phyloP scores from a whole-genome alignment of 2,113 vertebrate genomes.

The Dunckerocampus dactyliophorus region DNA sequence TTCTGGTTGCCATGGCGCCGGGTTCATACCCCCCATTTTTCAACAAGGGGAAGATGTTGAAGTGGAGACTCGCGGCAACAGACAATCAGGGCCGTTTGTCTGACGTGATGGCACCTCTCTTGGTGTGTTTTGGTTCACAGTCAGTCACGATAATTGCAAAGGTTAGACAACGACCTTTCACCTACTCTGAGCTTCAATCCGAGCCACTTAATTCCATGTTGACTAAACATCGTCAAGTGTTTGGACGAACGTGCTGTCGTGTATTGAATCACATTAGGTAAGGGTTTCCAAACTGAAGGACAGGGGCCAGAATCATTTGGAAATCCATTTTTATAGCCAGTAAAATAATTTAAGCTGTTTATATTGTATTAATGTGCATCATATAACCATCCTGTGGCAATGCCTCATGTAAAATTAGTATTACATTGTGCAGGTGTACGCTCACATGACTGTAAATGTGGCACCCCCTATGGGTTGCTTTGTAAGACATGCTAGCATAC shows the following conservation, averaged over 20 bases:
- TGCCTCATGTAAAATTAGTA: too few species aligned
- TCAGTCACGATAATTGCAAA: conserved; percentile 22
- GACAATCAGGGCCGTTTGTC: conserved; percentile 41
- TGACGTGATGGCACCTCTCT: conserved; percentile 4
- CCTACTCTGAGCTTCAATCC: conserved; percentile 25
- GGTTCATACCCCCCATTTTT: conserved; percentile 20
- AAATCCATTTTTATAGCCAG: too few species aligned
- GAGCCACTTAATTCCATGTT: conserved; percentile 35
- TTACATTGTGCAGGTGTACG: too few species aligned
- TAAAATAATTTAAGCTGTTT: too few species aligned
- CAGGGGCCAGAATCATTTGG: too few species aligned
- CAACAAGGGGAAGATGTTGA: conserved; percentile 35
- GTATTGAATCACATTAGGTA: conserved; percentile 22
- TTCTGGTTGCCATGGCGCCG: conserved; percentile 13
- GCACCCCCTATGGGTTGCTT: too few species aligned
- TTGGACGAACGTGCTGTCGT: conserved; percentile 42
- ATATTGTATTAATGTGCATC: too few species aligned
- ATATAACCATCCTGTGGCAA: too few species aligned
- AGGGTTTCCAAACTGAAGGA: too few species aligned
- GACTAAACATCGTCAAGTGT: conserved; percentile 19
- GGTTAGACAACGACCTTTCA: conserved; percentile 27
- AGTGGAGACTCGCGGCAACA: conserved; percentile 28
- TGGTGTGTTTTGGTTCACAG: background rate
- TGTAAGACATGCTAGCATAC: too few species aligned
- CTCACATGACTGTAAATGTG: too few species aligned